These are phyloP conservation scores for Drosophila orena DNA, from an alignment of 1,140 invertebrate species.

Conservation along the genomic window DNA sequence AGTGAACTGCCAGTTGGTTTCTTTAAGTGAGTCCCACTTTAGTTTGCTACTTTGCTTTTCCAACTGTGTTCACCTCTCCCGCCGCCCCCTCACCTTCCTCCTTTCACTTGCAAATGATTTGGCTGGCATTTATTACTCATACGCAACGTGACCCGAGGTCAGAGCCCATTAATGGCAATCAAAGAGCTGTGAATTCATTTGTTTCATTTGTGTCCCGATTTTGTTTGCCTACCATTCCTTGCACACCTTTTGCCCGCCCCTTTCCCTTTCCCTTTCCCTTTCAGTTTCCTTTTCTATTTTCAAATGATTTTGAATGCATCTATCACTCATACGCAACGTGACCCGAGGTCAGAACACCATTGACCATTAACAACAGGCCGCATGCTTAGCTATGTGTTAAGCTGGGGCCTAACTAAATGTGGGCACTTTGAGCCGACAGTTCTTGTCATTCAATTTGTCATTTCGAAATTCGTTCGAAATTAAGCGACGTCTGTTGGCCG, in stretches of 20 bases:
- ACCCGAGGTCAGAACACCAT: slow-evolving; percentile 3
- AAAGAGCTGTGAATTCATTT: neutral
- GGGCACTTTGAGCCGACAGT: slow-evolving; percentile 42
- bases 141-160: slow-evolving; percentile 41
- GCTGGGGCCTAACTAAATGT: slow-evolving; percentile 39
- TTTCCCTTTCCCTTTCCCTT: neutral
- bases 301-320: slow-evolving; percentile 2
- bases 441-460: slow-evolving; percentile 61
- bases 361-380: slow-evolving; percentile 16
- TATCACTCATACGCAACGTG: slow-evolving; percentile 61
- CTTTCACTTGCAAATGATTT: neutral
- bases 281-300: neutral
- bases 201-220: neutral
- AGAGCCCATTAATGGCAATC: slow-evolving; percentile 7
- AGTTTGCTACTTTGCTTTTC: no score
- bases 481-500: slow-evolving; percentile 46
- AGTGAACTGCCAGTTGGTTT: no score
- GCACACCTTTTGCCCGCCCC: neutral
- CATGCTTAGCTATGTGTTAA: slow-evolving; percentile 34
- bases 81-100: no score
- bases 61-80: no score
- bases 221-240: neutral
- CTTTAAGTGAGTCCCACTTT: no score
- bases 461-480: slow-evolving; percentile 43
- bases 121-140: slow-evolving; percentile 46